Conservation (phyloP, 2,797 vertebrate genomes). For the Psittacula derbiana region DNA sequence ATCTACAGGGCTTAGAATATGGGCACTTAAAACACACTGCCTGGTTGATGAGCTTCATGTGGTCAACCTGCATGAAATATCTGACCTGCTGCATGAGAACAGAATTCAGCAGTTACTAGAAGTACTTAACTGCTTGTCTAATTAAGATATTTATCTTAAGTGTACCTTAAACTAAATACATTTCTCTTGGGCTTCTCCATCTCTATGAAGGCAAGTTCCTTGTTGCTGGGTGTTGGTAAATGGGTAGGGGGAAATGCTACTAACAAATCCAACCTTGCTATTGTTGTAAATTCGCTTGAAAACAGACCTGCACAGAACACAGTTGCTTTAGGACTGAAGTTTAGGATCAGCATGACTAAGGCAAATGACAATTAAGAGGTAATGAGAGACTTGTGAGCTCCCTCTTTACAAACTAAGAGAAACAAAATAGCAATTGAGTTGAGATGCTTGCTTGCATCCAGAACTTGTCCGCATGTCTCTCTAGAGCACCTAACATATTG, state of each 20-base stretch:
- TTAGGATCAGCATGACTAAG: neutral
- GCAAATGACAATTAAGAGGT: neutral
- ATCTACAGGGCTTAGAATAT: neutral
- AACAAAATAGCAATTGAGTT: neutral
- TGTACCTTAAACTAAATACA: neutral
- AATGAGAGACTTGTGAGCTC: neutral
- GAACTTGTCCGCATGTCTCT: neutral
- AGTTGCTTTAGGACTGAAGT: neutral
- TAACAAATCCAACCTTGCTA: neutral
- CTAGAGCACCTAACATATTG: neutral
- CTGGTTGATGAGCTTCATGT: neutral
- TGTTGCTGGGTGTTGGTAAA: neutral
- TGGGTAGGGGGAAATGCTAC: neutral
- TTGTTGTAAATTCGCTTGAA: neutral
- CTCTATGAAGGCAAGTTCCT: neutral
- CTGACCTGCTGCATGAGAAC: neutral
- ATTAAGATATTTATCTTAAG: neutral
- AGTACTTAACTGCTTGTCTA: neutral
- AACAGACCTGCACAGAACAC: neutral
- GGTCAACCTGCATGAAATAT: neutral
- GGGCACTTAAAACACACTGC: neutral
- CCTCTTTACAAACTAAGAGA: neutral
- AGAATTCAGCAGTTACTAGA: neutral
- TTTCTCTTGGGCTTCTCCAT: neutral
- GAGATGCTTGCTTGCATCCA: neutral